Conservation (phyloP, 2,888 invertebrate species). For the Microplitis deprimator region DNA sequence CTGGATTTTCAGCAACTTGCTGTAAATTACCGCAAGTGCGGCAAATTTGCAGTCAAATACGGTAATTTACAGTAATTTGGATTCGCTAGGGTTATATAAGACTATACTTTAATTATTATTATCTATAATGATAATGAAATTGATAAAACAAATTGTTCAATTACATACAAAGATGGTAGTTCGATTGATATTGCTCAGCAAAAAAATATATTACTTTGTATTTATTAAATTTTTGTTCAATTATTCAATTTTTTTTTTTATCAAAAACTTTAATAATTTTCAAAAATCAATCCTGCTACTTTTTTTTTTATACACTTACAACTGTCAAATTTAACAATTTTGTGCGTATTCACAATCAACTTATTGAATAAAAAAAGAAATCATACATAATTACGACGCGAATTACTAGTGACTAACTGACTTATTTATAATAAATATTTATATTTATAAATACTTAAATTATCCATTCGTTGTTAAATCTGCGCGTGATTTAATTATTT, state of each 20-base stretch:
- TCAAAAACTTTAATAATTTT: not conserved
- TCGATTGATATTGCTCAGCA: not conserved
- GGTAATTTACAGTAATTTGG: too few species aligned
- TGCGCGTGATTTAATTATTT: conserved; percentile 9
- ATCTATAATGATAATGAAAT: not conserved
- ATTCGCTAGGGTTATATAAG: not conserved
- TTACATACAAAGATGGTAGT: not conserved
- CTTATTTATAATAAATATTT: not conserved
- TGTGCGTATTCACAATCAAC: not conserved
- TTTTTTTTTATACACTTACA: not conserved
- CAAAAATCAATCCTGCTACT: not conserved
- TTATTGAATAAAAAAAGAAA: not conserved
- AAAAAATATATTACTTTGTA: not conserved
- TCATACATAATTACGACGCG: not conserved
- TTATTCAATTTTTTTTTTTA: not conserved
- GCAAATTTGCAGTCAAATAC: too few species aligned
- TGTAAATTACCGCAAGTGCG: too few species aligned
- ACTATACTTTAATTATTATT: not conserved
- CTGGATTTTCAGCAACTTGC: too few species aligned
- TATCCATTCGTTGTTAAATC: conserved; percentile 23
- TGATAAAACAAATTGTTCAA: not conserved
- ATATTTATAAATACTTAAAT: not conserved
- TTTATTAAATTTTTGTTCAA: not conserved
- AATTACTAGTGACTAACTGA: not conserved
- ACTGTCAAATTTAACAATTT: not conserved